Conservation (phyloP, 2,888 invertebrate species). For the Phania funesta region DNA sequence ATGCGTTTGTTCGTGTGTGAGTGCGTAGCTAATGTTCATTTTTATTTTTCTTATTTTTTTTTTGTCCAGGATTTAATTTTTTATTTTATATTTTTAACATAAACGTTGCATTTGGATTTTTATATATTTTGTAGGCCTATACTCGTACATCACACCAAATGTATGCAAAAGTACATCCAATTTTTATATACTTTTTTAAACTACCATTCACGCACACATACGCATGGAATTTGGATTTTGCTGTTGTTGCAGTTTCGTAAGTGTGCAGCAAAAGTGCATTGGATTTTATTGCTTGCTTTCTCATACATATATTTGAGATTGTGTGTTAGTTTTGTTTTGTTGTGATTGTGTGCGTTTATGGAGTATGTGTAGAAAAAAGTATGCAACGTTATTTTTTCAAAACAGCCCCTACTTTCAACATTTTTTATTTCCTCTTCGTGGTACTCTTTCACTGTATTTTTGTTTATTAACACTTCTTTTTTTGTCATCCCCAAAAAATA, state of each 20-base stretch:
- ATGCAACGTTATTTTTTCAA: slow-evolving; percentile 65
- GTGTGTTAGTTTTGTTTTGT: neutral
- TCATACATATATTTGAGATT: neutral
- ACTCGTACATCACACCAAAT: slow-evolving; percentile 32
- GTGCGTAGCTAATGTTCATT: slow-evolving; percentile 58
- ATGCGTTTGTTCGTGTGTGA: slow-evolving; percentile 35
- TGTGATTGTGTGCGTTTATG: neutral
- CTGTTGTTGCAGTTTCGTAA: slow-evolving; percentile 37
- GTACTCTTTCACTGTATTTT: slow-evolving; percentile 23
- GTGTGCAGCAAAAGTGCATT: slow-evolving; percentile 60
- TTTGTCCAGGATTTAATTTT: slow-evolving; percentile 8
- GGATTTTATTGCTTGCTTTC: slow-evolving; percentile 37
- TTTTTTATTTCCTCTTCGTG: slow-evolving; percentile 35
- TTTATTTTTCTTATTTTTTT: slow-evolving; percentile 30
- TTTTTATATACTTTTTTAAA: slow-evolving; percentile 58
- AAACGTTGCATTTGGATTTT: slow-evolving; percentile 39
- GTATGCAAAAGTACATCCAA: slow-evolving; percentile 23
- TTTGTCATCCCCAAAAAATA: slow-evolving; percentile 64
- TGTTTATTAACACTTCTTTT: slow-evolving; percentile 34
- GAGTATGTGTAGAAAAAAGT: slow-evolving; percentile 33
- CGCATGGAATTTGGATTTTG: slow-evolving; percentile 33
- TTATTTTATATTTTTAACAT: slow-evolving; percentile 24
- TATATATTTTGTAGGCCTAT: slow-evolving; percentile 47
- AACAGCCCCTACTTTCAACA: slow-evolving; percentile 68
- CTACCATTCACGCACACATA: slow-evolving; percentile 68